These are phyloP conservation scores for Pelobates fuscus DNA, from an alignment of 2,113 vertebrate genomes.

Conservation along the genomic window DNA sequence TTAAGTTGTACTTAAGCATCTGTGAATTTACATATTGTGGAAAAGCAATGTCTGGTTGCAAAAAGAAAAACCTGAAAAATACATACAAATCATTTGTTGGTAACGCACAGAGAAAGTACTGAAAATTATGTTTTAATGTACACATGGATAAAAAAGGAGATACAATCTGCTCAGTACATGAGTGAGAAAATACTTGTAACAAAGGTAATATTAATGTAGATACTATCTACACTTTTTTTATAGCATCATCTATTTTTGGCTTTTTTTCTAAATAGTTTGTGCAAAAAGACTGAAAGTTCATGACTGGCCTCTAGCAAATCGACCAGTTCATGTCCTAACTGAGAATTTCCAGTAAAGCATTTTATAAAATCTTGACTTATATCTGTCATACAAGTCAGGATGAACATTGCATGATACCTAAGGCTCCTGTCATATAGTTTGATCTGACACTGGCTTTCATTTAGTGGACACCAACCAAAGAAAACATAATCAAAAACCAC, in stretches of 20 bases:
- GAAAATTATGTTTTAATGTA: too few relatives aligned
- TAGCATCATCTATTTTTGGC: background rate
- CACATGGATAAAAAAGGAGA: too few relatives aligned
- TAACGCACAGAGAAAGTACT: too few relatives aligned
- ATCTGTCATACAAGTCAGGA: slow-evolving; percentile 34
- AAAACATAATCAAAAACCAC: background rate
- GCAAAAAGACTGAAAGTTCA: slow-evolving; percentile 41
- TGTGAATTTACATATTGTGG: too few relatives aligned
- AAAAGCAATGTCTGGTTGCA: too few relatives aligned
- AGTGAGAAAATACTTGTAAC: background rate
- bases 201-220: too few relatives aligned
- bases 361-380: slow-evolving; percentile 21
- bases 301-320: slow-evolving; percentile 33
- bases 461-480: slow-evolving; percentile 12
- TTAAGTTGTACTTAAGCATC: too few relatives aligned
- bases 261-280: slow-evolving; percentile 1
- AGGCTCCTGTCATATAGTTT: slow-evolving; percentile 28
- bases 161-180: background rate
- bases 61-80: too few relatives aligned
- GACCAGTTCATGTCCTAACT: slow-evolving; percentile 35
- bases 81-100: too few relatives aligned
- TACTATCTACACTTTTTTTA: background rate
- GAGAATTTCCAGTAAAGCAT: slow-evolving; percentile 23
- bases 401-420: slow-evolving; percentile 38
- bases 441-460: slow-evolving; percentile 39